Percentiles rank a stretch among this genome's conserved stretches.
Evolutionary conservation across 1,140 invertebrate species (phyloP).

Genomic region (Dendrolimus kikuchii): DNA sequence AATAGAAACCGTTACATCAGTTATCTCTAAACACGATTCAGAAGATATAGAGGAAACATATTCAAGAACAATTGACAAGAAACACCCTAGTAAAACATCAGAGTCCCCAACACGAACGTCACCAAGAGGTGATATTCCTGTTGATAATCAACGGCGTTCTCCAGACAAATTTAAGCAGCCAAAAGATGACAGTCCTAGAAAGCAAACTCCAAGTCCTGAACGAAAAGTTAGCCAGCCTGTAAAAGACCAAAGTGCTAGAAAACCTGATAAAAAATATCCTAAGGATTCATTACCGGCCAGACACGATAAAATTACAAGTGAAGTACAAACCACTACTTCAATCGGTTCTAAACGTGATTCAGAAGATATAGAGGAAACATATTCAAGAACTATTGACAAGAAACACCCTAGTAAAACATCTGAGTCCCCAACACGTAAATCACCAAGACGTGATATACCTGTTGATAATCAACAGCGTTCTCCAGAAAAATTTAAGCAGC

Average conservation of each 20-base stretch:
- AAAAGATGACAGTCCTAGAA: background rate
- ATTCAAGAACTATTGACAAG: background rate
- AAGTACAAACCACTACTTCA: background rate
- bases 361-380: slow-evolving; percentile 8
- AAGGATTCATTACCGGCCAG: background rate
- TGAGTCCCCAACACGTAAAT: slow-evolving; percentile 6
- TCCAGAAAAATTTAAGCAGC: background rate
- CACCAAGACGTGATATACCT: background rate
- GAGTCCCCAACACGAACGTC: slow-evolving; percentile 2
- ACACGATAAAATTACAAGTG: background rate
- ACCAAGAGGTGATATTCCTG: background rate
- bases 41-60: slow-evolving; percentile 7
- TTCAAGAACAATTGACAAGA: background rate
- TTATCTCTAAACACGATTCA: slow-evolving; percentile 7
- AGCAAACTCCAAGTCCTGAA: background rate
- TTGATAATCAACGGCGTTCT: slow-evolving; percentile 1
- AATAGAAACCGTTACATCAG: background rate
- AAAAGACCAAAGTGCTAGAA: too few relatives aligned
- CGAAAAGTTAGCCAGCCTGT: too few relatives aligned
- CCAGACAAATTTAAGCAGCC: background rate
- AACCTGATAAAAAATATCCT: background rate
- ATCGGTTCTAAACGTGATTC: slow-evolving; percentile 5
- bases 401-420: slow-evolving; percentile 2
- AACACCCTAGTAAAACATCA: slow-evolving; percentile 1
- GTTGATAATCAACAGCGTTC: background rate